Conservation (phyloP, 2,888 invertebrate genomes). For the Stegana nigrithorax region DNA sequence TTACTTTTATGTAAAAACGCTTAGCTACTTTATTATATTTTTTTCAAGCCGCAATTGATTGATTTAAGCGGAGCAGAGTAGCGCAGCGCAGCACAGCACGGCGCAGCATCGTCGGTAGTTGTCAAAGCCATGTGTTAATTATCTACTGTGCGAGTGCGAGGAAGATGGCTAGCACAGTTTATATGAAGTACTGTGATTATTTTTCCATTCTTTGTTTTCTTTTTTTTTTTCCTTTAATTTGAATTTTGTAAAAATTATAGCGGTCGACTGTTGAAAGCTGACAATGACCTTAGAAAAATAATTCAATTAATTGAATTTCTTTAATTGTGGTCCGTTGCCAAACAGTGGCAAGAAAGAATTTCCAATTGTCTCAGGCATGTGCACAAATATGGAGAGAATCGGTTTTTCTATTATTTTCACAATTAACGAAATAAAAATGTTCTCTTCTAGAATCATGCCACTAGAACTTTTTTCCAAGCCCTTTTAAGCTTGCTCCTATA, state of each 20-base stretch:
- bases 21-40: too few species aligned
- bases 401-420: too few species aligned
- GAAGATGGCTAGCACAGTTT: not conserved
- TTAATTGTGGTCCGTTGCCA: slow-evolving; percentile 43
- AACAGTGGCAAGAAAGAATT: too few species aligned
- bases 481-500: not conserved
- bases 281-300: slow-evolving; percentile 46
- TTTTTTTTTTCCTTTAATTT: slow-evolving; percentile 32
- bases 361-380: too few species aligned
- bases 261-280: slow-evolving; percentile 42
- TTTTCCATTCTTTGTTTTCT: too few species aligned
- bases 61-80: slow-evolving; percentile 39
- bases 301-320: slow-evolving; percentile 40
- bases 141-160: not conserved
- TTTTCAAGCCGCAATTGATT: slow-evolving; percentile 40
- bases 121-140: too few species aligned
- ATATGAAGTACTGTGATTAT: slow-evolving; percentile 31
- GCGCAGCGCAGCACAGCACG: too few species aligned
- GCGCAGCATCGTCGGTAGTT: too few species aligned
- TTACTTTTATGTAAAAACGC: not conserved
- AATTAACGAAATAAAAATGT: too few species aligned
- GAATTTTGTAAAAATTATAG: slow-evolving; percentile 45
- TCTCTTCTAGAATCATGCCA: too few species aligned
- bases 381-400: too few species aligned
- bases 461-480: too few species aligned